phyloP scores from a whole-genome alignment of 2,888 invertebrate species.

The Tridacna gigas region DNA sequence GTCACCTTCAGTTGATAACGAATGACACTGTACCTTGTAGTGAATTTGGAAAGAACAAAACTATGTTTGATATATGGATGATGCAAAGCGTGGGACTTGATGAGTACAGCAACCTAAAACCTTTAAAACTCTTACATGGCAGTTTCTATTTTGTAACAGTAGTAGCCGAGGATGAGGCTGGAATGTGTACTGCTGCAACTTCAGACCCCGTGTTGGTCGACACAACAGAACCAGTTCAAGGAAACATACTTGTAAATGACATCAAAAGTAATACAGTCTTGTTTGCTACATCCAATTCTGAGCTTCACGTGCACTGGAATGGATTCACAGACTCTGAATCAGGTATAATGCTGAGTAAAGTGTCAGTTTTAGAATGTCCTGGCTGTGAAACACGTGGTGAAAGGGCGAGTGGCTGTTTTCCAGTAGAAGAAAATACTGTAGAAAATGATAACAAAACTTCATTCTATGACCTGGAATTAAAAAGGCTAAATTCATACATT shows the following conservation, averaged over 20 bases:
- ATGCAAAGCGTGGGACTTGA: slow-evolving; percentile 54
- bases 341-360: slow-evolving; percentile 36
- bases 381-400: slow-evolving; percentile 22
- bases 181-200: slow-evolving; percentile 59
- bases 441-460: slow-evolving; percentile 51
- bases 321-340: slow-evolving; percentile 55
- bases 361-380: slow-evolving; percentile 38
- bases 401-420: slow-evolving; percentile 27
- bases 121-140: slow-evolving; percentile 57
- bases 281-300: slow-evolving; percentile 37
- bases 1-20: slow-evolving; percentile 34
- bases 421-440: slow-evolving; percentile 38
- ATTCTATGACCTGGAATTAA: slow-evolving; percentile 63
- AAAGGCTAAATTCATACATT: slow-evolving; percentile 48
- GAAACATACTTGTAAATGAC: slow-evolving; percentile 45
- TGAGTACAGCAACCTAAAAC: slow-evolving; percentile 49
- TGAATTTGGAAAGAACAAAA: slow-evolving; percentile 31
- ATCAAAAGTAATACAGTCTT: slow-evolving; percentile 32
- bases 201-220: slow-evolving; percentile 61
- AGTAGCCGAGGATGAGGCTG: slow-evolving; percentile 65
- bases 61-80: slow-evolving; percentile 47
- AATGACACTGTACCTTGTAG: slow-evolving; percentile 55
- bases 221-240: slow-evolving; percentile 61
- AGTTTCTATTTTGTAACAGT: slow-evolving; percentile 62
- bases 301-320: slow-evolving; percentile 49